These are phyloP conservation scores for Erebia ligea DNA, from an alignment of 2,888 invertebrate genomes.

Conservation along the genomic window DNA sequence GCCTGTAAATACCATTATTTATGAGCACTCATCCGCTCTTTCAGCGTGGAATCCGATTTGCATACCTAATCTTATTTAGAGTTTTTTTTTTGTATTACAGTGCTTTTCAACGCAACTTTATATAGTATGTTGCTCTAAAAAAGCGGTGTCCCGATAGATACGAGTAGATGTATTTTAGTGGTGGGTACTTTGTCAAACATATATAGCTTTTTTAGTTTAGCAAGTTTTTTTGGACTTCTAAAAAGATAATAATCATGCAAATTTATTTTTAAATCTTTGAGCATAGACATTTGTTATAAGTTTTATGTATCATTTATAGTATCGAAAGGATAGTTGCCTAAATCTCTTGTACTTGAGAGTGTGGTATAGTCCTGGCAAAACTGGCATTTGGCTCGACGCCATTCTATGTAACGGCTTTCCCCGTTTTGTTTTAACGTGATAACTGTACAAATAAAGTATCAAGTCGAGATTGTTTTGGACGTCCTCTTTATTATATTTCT, in stretches of 20 bases:
- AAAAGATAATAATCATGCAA: not conserved
- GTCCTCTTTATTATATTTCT: not conserved
- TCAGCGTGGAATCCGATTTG: slow-evolving; percentile 13
- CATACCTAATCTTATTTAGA: slow-evolving; percentile 3
- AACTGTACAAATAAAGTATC: slow-evolving; percentile 22
- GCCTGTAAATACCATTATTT: slow-evolving; percentile 10
- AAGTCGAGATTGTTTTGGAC: slow-evolving; percentile 16
- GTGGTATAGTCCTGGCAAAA: slow-evolving; percentile 26
- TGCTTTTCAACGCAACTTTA: slow-evolving; percentile 1
- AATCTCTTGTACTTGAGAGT: slow-evolving; percentile 14
- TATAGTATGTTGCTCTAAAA: not conserved
- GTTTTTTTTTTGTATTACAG: slow-evolving; percentile 1
- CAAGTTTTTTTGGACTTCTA: too few relatives aligned
- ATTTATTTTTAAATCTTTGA: not conserved
- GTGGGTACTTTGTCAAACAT: too few relatives aligned
- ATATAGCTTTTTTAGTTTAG: too few relatives aligned
- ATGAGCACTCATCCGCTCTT: slow-evolving; percentile 2
- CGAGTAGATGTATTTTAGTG: too few relatives aligned
- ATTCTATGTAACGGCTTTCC: slow-evolving; percentile 12
- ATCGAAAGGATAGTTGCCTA: not conserved
- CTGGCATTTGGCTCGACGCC: slow-evolving; percentile 31
- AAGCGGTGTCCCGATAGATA: too few relatives aligned
- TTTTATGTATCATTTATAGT: too few relatives aligned
- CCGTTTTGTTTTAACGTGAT: slow-evolving; percentile 21
- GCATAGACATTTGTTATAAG: not conserved